phyloP scores from a whole-genome alignment of 37 sponge, comb jelly and placozoan genomes.

The Bolinopsis microptera region DNA sequence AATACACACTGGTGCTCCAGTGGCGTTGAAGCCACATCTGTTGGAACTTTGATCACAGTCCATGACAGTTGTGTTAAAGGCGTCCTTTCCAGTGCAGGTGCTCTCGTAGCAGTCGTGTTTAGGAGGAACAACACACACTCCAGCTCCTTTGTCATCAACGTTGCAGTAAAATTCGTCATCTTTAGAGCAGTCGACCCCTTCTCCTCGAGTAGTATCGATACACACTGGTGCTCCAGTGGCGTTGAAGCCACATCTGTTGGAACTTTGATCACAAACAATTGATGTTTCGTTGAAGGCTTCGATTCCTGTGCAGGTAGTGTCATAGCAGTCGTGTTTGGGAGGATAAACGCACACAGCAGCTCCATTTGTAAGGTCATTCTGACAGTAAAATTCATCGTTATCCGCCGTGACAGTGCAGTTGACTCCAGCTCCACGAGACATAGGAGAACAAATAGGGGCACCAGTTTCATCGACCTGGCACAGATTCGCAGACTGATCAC shows the following conservation, averaged over 20 bases:
- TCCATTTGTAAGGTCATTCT: neutral
- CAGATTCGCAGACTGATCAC: neutral
- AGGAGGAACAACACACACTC: neutral
- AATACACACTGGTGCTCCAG: neutral
- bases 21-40: neutral
- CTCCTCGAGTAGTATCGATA: neutral
- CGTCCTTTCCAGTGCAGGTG: neutral
- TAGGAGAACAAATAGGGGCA: neutral
- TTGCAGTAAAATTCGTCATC: neutral
- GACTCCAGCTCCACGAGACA: neutral
- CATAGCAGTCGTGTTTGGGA: neutral
- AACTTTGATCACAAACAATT: slow-evolving; percentile 23
- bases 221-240: neutral
- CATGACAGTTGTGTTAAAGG: neutral
- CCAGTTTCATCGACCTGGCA: neutral
- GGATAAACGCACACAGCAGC: neutral
- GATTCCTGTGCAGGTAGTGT: slow-evolving; percentile 8
- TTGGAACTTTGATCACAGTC: neutral
- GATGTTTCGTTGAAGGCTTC: neutral
- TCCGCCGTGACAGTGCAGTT: neutral
- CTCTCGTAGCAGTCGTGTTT: slow-evolving; percentile 1
- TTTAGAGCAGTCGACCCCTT: neutral
- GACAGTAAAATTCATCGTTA: neutral
- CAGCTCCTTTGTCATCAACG: neutral
- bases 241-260: neutral